Conservation (phyloP, 2,797 vertebrate genomes). For the Coracias cyanogaster region DNA sequence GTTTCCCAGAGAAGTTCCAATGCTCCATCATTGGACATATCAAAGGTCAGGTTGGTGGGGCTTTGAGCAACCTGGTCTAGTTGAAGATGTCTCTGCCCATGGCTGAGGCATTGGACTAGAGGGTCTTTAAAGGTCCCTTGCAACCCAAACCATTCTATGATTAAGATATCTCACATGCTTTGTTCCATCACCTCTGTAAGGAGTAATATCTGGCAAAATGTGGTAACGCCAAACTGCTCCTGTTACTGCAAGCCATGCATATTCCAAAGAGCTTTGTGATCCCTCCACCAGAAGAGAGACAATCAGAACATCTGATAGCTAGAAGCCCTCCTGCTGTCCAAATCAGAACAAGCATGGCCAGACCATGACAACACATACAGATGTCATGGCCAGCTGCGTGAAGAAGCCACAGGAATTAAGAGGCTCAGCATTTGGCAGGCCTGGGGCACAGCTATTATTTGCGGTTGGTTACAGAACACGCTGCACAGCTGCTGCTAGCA, state of each 20-base stretch:
- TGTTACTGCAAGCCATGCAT: not conserved
- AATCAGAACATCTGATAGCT: not conserved
- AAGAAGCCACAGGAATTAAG: rapidly evolving
- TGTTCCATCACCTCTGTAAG: not conserved
- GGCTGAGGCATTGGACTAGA: not conserved
- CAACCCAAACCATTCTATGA: not conserved
- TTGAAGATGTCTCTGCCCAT: not conserved
- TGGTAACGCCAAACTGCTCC: not conserved
- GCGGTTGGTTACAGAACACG: not conserved
- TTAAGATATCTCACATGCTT: not conserved
- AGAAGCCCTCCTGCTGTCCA: not conserved
- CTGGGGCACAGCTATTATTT: not conserved
- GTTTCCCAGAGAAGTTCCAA: not conserved
- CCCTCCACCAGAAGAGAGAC: not conserved
- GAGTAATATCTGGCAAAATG: not conserved
- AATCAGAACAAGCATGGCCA: not conserved
- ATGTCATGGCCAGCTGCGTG: not conserved
- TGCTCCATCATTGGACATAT: not conserved
- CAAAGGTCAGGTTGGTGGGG: rapidly evolving
- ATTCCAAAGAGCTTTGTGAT: not conserved
- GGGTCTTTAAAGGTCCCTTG: not conserved
- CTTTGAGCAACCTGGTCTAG: not conserved
- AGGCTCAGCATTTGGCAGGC: not conserved
- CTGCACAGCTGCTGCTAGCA: not conserved
- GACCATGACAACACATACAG: not conserved